Evolutionary conservation across 53 echinoderm and acorn worm genomes (phyloP).

Genomic region (Henricia sp.): DNA sequence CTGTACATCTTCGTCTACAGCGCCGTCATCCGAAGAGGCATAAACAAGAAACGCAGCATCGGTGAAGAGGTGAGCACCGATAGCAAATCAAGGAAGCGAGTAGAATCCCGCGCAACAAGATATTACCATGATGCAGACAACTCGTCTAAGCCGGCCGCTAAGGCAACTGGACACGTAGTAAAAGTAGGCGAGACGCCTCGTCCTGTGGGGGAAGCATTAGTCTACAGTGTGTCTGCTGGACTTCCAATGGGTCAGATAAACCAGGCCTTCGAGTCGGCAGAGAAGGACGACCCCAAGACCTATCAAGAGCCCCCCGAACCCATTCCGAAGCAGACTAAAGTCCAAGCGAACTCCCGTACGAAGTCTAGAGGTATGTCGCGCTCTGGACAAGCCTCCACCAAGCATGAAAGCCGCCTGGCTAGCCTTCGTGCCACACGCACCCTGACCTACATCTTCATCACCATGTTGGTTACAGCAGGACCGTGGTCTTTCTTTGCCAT

Average conservation of each 20-base stretch:
- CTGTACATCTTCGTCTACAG: conserved; percentile 15
- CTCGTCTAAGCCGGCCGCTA: neutral
- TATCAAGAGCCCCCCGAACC: neutral
- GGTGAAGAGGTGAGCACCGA: conserved; percentile 17
- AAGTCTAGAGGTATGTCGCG: neutral
- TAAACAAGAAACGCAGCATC: neutral
- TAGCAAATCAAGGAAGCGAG: neutral
- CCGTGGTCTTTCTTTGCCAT: conserved; percentile 45
- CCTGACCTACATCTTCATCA: conserved; percentile 29
- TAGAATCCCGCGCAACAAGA: neutral
- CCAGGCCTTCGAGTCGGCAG: neutral
- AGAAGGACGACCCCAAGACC: neutral
- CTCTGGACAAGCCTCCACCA: neutral
- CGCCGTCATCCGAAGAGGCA: conserved; percentile 22
- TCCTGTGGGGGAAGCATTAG: neutral
- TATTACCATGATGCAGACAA: neutral
- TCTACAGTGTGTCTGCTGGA: neutral
- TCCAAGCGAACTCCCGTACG: neutral
- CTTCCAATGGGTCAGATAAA: neutral
- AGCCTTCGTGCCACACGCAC: conserved; percentile 46
- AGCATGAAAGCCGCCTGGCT: conserved; percentile 9
- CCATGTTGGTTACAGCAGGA: conserved; percentile 15
- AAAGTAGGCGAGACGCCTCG: neutral
- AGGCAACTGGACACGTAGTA: neutral
- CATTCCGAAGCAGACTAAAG: neutral